Evolutionary conservation across 2,113 vertebrate genomes (phyloP), one percentile per base, ranked within the genome.

Genomic region (Oncorhynchus keta): DNA sequence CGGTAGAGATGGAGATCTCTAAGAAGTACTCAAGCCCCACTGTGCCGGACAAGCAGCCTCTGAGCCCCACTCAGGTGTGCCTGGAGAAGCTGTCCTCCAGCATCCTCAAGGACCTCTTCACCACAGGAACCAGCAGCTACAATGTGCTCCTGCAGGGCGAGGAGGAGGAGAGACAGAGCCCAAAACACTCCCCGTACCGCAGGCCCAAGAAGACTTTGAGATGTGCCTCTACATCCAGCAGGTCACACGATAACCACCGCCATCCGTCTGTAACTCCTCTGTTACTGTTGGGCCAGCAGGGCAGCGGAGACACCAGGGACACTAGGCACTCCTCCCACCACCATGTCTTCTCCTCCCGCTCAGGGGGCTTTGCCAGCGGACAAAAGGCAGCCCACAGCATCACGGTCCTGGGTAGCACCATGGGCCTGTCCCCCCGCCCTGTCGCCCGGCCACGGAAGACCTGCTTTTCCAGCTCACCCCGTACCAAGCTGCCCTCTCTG

Each of bases 21-120:
- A 95, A 93, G 87, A 96, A 95, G 89, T 20, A 84, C 89, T 68
- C 89, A 5, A 55, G 51, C 51, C 51, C 16, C 51, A 55, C 51
- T 3, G 51, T 55, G 51, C 51, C 13, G 16, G 51, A 94, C 1
- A 92, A 89, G 28, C 51, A 14, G 51, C 72, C 88, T 68, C 82
- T 89, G 84, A 81, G 83, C 67, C 90, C 84, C 13, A 93, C 90
- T 80, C 93, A 94, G 75, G 92, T 92, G 57, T 87, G 67, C 84
- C 75, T 93, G 59, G 90, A 94, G 69, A 92, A 84, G 5, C 74
- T 94, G 2, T 88, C 95, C 7, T 75, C 91, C 6, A 86, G 89
- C 2, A 78, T 95, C 57, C 92, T 97, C 16, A 96, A 95, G 86
- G 94, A 95, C 85, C 94, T 93, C 73, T 94, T 96, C 78, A 95